Conservation (phyloP, 2,888 invertebrate genomes). For the Heliconius aoede region DNA sequence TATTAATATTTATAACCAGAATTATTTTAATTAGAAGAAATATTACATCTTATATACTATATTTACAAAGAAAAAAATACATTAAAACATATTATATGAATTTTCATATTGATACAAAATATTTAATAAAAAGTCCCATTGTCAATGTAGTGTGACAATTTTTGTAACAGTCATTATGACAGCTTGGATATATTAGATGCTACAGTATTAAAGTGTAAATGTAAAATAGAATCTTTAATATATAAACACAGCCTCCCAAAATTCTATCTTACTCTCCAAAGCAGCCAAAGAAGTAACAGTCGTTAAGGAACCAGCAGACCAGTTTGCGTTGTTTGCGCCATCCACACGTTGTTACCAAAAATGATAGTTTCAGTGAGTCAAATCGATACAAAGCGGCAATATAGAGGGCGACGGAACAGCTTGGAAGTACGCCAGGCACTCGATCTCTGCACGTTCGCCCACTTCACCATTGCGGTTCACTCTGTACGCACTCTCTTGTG, state of each 20-base stretch:
- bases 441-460: conserved; percentile 58
- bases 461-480: conserved; percentile 48
- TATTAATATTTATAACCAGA: not conserved
- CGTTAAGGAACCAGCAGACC: conserved; percentile 35
- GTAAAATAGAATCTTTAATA: not conserved
- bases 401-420: conserved; percentile 57
- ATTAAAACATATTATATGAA: no score
- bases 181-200: not conserved
- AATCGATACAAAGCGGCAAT: conserved; percentile 74
- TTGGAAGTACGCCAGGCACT: conserved; percentile 73
- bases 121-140: not conserved
- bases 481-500: conserved; percentile 36
- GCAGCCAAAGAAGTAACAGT: conserved; percentile 26
- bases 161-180: not conserved
- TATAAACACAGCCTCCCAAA: conserved; percentile 1
- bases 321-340: conserved; percentile 43
- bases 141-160: not conserved
- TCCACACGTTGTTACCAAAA: conserved; percentile 48
- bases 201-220: not conserved
- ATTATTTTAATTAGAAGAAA: not conserved
- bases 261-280: conserved; percentile 24
- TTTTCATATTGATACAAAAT: not conserved
- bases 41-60: not conserved
- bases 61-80: not conserved
- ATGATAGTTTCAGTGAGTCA: conserved; percentile 66